Conservation (phyloP, 2,797 vertebrate species). For the Iguana delicatissima region DNA sequence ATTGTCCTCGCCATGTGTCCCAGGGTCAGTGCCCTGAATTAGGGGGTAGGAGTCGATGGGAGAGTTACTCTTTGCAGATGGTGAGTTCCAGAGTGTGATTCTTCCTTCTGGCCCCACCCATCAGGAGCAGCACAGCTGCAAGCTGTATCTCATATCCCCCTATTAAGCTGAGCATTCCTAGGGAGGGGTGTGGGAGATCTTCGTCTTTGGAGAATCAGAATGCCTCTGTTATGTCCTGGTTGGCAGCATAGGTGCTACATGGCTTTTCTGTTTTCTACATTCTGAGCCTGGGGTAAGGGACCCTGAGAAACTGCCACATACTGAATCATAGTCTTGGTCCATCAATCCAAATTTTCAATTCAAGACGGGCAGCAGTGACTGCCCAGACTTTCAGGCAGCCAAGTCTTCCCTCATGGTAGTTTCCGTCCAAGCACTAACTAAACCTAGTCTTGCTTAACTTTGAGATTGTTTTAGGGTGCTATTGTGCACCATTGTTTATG, state of each 20-base stretch:
- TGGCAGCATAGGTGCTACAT: not conserved
- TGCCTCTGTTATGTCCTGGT: not conserved
- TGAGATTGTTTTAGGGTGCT: no score
- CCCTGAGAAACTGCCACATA: not conserved
- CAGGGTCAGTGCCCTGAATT: not conserved
- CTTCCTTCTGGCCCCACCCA: not conserved
- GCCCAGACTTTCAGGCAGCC: no score
- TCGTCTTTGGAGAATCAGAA: not conserved
- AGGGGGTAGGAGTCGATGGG: not conserved
- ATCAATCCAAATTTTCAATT: no score
- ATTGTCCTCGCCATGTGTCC: not conserved
- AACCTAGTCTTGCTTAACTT: no score
- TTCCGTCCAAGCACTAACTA: no score
- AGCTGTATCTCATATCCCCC: not conserved
- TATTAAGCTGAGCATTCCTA: conserved; percentile 57
- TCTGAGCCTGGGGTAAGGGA: not conserved
- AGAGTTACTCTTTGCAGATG: not conserved
- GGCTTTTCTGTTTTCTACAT: no score
- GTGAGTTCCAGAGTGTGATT: not conserved
- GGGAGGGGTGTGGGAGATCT: not conserved
- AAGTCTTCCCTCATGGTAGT: not conserved
- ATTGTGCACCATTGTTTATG: not conserved
- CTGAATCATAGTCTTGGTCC: no score
- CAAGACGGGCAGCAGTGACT: no score
- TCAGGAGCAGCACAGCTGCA: not conserved